Conservation (phyloP, 2,113 vertebrate species). For the Actenoides lindsayi region DNA sequence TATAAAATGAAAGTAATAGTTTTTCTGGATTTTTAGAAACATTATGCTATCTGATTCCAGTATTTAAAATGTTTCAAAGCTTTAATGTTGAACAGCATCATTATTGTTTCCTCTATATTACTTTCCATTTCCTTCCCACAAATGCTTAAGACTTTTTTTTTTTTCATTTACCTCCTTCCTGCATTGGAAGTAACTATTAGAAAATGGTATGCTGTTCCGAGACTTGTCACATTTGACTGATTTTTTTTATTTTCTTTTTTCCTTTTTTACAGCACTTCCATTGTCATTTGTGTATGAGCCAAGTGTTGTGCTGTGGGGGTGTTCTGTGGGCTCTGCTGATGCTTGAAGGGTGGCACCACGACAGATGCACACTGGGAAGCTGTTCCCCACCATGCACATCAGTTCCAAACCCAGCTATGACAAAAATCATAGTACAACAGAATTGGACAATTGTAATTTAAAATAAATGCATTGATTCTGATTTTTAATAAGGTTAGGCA, state of each 20-base stretch:
- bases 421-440: neutral
- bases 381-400: neutral
- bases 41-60: neutral
- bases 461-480: constrained; percentile 65
- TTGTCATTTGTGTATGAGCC: rapidly evolving
- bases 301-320: neutral
- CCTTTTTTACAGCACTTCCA: neutral
- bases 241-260: too few relatives aligned
- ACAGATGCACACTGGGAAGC: neutral
- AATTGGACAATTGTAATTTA: constrained; percentile 51
- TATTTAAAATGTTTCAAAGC: neutral
- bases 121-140: neutral
- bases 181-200: neutral
- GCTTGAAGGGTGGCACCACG: neutral
- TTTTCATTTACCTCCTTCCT: neutral
- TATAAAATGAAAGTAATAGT: neutral
- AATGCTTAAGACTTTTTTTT: neutral
- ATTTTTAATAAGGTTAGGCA: constrained; percentile 74
- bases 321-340: neutral
- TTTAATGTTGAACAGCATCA: neutral
- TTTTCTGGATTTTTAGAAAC: neutral
- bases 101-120: neutral
- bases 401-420: neutral
- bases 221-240: neutral
- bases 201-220: neutral